These are phyloP conservation scores for Verasper variegatus DNA, from an alignment of 2,113 vertebrate species.

Conservation along the genomic window DNA sequence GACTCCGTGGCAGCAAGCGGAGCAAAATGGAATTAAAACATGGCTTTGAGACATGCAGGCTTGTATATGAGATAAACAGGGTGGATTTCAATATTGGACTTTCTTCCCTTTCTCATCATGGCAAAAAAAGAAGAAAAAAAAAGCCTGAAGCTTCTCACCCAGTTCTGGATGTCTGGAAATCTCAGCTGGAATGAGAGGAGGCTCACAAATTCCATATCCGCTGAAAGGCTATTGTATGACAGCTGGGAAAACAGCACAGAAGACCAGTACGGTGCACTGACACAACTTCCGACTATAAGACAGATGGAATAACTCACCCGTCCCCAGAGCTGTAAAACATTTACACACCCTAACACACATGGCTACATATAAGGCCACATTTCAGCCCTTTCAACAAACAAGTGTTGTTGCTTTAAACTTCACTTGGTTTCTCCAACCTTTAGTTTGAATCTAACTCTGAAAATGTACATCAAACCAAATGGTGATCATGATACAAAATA, in stretches of 20 bases:
- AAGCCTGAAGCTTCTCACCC: constrained; percentile 37
- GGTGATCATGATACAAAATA: too few species aligned
- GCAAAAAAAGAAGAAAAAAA: background rate
- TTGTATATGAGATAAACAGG: constrained; percentile 51
- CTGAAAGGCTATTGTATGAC: constrained; percentile 41
- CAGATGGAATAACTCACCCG: constrained; percentile 43
- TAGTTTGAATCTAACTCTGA: background rate
- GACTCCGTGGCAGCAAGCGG: constrained; percentile 24
- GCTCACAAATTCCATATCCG: constrained; percentile 41
- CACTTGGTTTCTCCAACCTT: background rate
- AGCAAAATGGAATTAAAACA: constrained; percentile 50
- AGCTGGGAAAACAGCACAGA: constrained; percentile 64
- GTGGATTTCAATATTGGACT: constrained; percentile 57
- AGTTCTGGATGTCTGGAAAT: constrained; percentile 39
- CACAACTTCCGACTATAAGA: constrained; percentile 37
- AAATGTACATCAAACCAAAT: too few species aligned
- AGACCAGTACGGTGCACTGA: constrained; percentile 30
- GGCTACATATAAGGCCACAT: background rate
- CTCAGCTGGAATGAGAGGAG: constrained; percentile 49
- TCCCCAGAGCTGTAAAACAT: constrained; percentile 6
- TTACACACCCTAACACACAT: background rate
- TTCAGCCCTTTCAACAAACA: constrained; percentile 14
- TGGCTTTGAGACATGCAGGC: constrained; percentile 55
- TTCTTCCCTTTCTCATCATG: constrained; percentile 40
- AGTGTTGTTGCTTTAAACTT: background rate